Evolutionary conservation across 23 tunicate genomes (phyloP), one percentile per base, ranked within the genome.

Genomic region (Styela plicata): DNA sequence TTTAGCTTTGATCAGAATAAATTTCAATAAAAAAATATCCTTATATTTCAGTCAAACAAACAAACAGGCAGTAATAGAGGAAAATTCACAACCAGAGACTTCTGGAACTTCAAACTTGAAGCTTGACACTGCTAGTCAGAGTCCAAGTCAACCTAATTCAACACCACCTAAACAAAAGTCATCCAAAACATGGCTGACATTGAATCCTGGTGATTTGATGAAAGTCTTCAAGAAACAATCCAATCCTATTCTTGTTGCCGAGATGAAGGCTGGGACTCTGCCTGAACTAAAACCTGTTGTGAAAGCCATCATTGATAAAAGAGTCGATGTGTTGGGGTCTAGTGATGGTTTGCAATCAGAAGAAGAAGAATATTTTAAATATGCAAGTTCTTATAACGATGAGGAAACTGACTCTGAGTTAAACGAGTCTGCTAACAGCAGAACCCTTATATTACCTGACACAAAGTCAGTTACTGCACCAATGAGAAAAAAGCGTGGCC

Each of bases 321-420:
- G 92, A 20, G 92, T 88, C 30, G 92, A 88, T 70, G 92, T 88
- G 33, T 34, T 65, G 7, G 83, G 87, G 2, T 88, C 92, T 24
- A 52, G 80, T 16, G 84, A 78, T n/a, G 31, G 79, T 74, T 62
- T 87, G 22, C 83, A 80, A 13, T 44, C 33, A 23, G 88, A 76
- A 0, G 84, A 78, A 19, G 63, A 57, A 18, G 69, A n/a, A 2
- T 80, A 80, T 24, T 26, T 82, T 28, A 68, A 31, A 0, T 88
- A 67, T 67, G 71, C 87, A 32, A 83, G 83, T 44, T 76, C 67
- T 22, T 85, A 87, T 64, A 22, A 34, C 57, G 91, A 87, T 32
- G 92, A 88, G 16, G 87, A 83, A 44, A 88, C 92, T 16, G 92
- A 88, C 16, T 88, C 92, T 1, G 92, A 88, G 78, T 53, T 88